phyloP scores from a whole-genome alignment of 2,113 vertebrate genomes.

The Chaetodon auriga region DNA sequence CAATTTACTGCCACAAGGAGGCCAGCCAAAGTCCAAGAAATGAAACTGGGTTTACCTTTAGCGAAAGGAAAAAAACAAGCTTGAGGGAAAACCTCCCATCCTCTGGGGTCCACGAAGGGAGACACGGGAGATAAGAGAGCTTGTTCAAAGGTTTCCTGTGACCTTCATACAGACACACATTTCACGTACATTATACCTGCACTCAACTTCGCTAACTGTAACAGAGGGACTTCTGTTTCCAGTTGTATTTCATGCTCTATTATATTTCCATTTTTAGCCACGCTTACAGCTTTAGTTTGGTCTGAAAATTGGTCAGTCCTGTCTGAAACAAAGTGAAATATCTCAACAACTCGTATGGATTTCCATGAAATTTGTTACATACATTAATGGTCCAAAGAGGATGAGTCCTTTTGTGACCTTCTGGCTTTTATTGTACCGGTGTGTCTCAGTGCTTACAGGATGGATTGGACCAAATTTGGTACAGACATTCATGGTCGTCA shows the following conservation, averaged over 20 bases:
- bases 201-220: not conserved
- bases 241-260: not conserved
- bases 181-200: not conserved
- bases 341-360: not conserved
- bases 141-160: constrained; percentile 31
- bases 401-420: not conserved
- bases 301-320: not conserved
- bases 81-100: constrained; percentile 25
- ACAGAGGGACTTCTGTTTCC: not conserved
- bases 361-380: not conserved
- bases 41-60: constrained; percentile 19
- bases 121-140: constrained; percentile 33
- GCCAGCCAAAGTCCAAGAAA: constrained; percentile 74
- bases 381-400: not conserved
- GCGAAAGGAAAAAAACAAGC: constrained; percentile 22
- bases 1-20: constrained; percentile 62
- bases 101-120: not conserved
- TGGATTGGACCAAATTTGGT: not conserved
- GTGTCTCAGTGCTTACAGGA: not conserved
- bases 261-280: not conserved
- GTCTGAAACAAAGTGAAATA: constrained; percentile 10
- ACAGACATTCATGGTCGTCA: not conserved
- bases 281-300: not conserved
- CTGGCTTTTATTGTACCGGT: not conserved
- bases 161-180: constrained; percentile 7